These are phyloP conservation scores for Paedocypris micromegethes DNA, from an alignment of 2,797 vertebrate genomes.

Conservation along the genomic window DNA sequence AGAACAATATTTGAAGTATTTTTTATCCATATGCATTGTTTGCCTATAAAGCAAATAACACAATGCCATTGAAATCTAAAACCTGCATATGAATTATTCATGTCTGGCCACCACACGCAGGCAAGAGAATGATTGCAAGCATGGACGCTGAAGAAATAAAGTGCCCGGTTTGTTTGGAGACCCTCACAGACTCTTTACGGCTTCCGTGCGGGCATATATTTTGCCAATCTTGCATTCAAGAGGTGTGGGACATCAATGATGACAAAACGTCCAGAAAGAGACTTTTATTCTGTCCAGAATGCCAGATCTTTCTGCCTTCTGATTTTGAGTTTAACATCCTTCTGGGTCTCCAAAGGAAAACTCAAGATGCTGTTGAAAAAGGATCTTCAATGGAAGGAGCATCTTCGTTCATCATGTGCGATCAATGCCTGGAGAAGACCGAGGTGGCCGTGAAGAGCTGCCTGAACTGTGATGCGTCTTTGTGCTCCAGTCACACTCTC, in stretches of 20 bases:
- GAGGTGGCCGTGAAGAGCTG: constrained; percentile 65
- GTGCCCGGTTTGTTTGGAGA: constrained; percentile 69
- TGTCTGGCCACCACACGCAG: constrained; percentile 29
- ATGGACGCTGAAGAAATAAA: constrained; percentile 60
- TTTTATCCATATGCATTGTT: too few species aligned
- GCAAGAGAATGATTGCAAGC: constrained; percentile 20
- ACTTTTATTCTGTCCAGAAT: constrained; percentile 70
- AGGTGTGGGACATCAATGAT: constrained; percentile 64
- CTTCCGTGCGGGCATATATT: constrained; percentile 68
- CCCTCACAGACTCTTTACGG: constrained; percentile 62
- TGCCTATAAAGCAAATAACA: constrained; percentile 8
- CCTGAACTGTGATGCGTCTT: constrained; percentile 69
- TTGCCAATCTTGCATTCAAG: constrained; percentile 65
- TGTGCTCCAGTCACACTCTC: constrained; percentile 65
- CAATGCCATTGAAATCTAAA: constrained; percentile 37
- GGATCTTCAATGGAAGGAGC: constrained; percentile 17
- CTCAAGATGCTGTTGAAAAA: constrained; percentile 46
- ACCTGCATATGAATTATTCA: constrained; percentile 43
- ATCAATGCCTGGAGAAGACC: constrained; percentile 66
- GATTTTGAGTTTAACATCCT: constrained; percentile 60
- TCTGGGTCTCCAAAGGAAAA: constrained; percentile 55
- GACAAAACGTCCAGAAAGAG: constrained; percentile 44
- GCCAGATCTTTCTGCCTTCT: constrained; percentile 66
- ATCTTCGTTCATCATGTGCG: constrained; percentile 55
- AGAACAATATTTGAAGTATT: too few species aligned